phyloP scores from a whole-genome alignment of 1,140 invertebrate genomes.

The Aphis gossypii region DNA sequence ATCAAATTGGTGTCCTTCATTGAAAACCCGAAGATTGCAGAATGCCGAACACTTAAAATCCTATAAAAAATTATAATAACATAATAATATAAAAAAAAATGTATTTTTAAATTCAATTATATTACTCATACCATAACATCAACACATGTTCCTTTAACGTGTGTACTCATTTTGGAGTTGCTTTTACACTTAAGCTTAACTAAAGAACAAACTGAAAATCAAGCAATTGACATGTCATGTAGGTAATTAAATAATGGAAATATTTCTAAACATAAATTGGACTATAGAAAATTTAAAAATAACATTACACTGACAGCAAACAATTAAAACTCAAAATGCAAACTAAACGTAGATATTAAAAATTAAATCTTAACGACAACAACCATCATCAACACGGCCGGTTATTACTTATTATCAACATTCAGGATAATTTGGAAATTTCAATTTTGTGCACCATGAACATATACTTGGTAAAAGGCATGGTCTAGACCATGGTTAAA shows the following conservation, averaged over 20 bases:
- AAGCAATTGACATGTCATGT: neutral
- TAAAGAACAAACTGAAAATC: neutral
- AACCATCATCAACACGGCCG: neutral
- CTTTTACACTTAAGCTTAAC: neutral
- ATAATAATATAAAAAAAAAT: neutral
- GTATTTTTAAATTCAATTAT: neutral
- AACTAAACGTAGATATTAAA: neutral
- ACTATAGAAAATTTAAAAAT: neutral
- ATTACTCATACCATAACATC: conserved; percentile 4
- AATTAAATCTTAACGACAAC: neutral
- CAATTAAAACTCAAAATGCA: neutral
- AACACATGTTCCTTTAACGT: conserved; percentile 31
- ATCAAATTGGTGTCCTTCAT: conserved; percentile 42
- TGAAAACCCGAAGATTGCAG: conserved; percentile 44
- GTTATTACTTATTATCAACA: neutral
- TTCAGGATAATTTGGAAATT: neutral
- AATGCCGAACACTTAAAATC: conserved; percentile 49
- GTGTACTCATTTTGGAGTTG: conserved; percentile 25
- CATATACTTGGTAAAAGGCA: too few relatives aligned
- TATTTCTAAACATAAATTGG: neutral
- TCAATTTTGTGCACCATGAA: neutral
- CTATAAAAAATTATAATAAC: neutral
- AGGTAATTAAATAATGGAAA: neutral
- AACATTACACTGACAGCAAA: neutral
- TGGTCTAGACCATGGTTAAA: too few relatives aligned